Percentiles rank a stretch among this genome's conserved stretches.
Conservation (phyloP, 2,797 vertebrate species). For the Eulemur albifrons region DNA sequence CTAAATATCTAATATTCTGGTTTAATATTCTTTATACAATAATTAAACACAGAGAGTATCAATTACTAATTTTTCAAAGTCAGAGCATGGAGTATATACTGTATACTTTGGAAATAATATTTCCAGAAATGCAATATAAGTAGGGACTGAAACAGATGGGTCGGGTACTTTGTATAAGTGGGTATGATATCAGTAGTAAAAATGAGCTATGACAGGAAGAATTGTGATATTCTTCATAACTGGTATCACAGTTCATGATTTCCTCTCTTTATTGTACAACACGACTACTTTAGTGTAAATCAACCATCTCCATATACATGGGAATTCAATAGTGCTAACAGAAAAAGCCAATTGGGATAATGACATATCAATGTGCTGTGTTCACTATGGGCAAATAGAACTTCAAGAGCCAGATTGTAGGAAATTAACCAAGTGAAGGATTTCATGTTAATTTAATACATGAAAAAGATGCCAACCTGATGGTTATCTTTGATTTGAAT, state of each 20-base stretch:
- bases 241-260: background rate
- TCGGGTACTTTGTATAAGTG: background rate
- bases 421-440: background rate
- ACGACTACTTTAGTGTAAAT: background rate
- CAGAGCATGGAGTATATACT: background rate
- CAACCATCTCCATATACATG: background rate
- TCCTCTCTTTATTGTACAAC: background rate
- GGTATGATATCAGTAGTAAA: background rate
- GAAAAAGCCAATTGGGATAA: background rate
- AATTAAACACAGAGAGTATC: background rate
- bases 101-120: background rate
- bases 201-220: background rate
- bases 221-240: background rate
- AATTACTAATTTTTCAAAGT: background rate
- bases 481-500: background rate
- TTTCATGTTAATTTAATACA: background rate
- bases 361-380: background rate
- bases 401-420: background rate
- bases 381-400: background rate
- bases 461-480: background rate
- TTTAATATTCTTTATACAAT: background rate
- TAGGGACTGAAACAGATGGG: background rate
- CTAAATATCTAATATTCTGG: background rate
- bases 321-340: background rate
- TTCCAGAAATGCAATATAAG: background rate